Percentiles rank a stretch among this genome's conserved stretches.
These are phyloP conservation scores for Nycticorax nycticorax DNA, from an alignment of 2,113 vertebrate species.

Conservation along the genomic window DNA sequence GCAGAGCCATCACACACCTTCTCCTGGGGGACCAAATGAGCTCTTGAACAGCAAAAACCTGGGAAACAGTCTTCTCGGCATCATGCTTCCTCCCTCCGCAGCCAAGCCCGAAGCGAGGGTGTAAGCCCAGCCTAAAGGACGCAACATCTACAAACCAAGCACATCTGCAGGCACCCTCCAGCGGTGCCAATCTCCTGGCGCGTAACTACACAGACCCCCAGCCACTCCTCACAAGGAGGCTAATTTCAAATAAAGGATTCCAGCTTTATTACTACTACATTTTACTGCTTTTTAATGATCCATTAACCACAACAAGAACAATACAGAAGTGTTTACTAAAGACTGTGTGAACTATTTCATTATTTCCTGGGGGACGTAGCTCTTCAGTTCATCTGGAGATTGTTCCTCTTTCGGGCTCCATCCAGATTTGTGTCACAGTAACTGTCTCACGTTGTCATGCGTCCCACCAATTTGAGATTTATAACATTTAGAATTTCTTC, in stretches of 20 bases:
- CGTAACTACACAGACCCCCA: neutral
- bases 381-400: neutral
- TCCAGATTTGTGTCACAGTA: neutral
- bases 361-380: neutral
- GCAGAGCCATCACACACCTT: neutral
- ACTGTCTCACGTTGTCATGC: neutral
- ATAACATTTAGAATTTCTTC: neutral
- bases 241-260: neutral
- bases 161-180: neutral
- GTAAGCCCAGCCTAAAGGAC: neutral
- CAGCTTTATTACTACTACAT: neutral
- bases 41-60: neutral
- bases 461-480: neutral
- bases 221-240: neutral
- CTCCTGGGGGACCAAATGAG: neutral
- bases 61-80: neutral
- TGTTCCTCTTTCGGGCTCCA: neutral
- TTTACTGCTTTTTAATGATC: neutral
- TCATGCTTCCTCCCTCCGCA: neutral
- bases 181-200: neutral
- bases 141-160: too few species aligned
- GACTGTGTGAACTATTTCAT: neutral
- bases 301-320: neutral
- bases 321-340: neutral
- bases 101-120: too few species aligned